Percentiles rank a stretch among this genome's conserved stretches.
Conservation (phyloP, 2,888 invertebrate species). For the Pemphredon lugubris region DNA sequence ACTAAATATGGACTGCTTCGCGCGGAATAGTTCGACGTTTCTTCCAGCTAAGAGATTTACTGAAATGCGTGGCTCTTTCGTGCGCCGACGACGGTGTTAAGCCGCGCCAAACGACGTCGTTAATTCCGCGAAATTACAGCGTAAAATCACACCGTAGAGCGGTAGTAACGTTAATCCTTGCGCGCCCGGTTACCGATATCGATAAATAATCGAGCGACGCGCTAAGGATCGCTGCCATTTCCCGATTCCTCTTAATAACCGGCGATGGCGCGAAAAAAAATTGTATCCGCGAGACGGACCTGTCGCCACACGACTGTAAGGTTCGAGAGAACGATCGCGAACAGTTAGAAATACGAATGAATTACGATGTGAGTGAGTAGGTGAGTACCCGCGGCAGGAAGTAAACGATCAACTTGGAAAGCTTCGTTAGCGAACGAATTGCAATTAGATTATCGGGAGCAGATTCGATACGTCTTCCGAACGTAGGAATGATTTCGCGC, state of each 20-base stretch:
- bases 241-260: too few relatives aligned
- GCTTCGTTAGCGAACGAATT: too few relatives aligned
- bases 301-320: too few relatives aligned
- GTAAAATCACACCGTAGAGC: conserved; percentile 53
- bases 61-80: conserved; percentile 39
- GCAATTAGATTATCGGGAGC: too few relatives aligned
- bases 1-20: conserved; percentile 41
- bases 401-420: too few relatives aligned
- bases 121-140: conserved; percentile 53
- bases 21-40: conserved; percentile 33
- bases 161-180: conserved; percentile 43
- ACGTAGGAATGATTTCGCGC: conserved; percentile 30
- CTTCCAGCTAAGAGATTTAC: conserved; percentile 49
- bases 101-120: conserved; percentile 55
- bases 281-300: too few relatives aligned
- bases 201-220: conserved; percentile 24
- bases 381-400: too few relatives aligned
- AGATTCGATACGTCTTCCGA: too few relatives aligned
- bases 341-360: too few relatives aligned
- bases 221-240: background rate
- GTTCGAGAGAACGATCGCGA: too few relatives aligned
- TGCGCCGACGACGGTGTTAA: conserved; percentile 35
- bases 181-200: conserved; percentile 18
- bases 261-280: too few relatives aligned
- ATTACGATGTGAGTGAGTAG: too few relatives aligned